Base-by-base conservation (phyloP, 2,797 vertebrate species). In the Bovichtus diacanthus region DNA sequence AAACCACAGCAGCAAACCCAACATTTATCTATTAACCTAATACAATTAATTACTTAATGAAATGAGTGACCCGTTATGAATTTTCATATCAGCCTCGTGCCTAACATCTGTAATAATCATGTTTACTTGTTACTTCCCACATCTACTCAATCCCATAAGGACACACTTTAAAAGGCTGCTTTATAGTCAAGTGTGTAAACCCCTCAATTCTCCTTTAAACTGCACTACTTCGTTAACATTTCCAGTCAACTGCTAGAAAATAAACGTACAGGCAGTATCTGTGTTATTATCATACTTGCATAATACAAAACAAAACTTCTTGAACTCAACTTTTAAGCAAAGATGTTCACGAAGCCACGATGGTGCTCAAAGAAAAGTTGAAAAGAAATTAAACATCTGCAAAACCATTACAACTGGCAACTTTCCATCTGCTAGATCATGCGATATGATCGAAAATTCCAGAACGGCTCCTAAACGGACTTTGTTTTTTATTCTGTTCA, bases 111-210 rank as follows among this genome's bases (percentile, higher is more conserved):
- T 67, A 62, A 58, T 70, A 64, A 63, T 61, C 1, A 16, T 47
- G 29, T 75, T 62, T 56, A 46, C 43, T 38, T 70, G 43, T 61
- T 67, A 50, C 38, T 56, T 47, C 19, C 64, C 27, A 73, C 50
- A 70, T 38, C 36, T 34, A 43, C 55, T 59, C 29, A 54, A 29
- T 64, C 11, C 62, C 56, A 63, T 29, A 43, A 55, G 29, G 7
- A 44, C 41, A 66, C 34, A 68, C 60, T 31, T 69, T 36, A n/a
- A 38, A 39, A 39, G n/a, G 25, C 67, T 41, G 38, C 36, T 53
- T 50, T 38, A 29, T 6, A 49, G 15, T 43, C 29, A 11, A 31
- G 3, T 60, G 3, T 60, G 56, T 27, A 2, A 74, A 54, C 9
- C 19, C 13, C 8, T 49, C 3, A 34, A 27, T 34, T 15, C 5